Evolutionary conservation across 2,797 vertebrate species (phyloP).

Genomic region (Microchirus variegatus): DNA sequence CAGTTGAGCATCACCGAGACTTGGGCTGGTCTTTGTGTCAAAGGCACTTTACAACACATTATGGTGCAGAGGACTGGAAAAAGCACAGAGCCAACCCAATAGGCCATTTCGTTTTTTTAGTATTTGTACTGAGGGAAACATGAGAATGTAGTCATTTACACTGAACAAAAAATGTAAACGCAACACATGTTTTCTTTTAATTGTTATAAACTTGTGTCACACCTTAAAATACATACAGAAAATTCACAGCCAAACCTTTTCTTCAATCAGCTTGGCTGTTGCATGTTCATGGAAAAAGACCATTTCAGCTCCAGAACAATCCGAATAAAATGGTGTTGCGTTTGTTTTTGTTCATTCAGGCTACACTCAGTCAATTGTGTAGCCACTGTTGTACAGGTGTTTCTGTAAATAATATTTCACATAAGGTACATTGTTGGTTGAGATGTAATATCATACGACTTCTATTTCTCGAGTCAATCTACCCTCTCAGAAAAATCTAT

Average conservation of each 20-base stretch:
- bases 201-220: neutral
- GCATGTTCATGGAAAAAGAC: too few species aligned
- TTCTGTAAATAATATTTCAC: constrained; percentile 73
- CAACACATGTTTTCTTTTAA: neutral
- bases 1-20: constrained; percentile 39
- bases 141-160: constrained; percentile 42
- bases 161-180: constrained; percentile 2
- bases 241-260: too few species aligned
- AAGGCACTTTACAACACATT: constrained; percentile 61
- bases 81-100: constrained; percentile 46
- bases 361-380: constrained; percentile 34
- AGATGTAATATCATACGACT: constrained; percentile 30
- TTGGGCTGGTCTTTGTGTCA: constrained; percentile 51
- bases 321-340: neutral
- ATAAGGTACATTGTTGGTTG: constrained; percentile 34
- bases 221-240: too few species aligned
- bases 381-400: constrained; percentile 63
- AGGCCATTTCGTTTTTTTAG: constrained; percentile 32
- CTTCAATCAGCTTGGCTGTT: too few species aligned
- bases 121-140: constrained; percentile 48
- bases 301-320: too few species aligned
- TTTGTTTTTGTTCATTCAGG: constrained; percentile 12
- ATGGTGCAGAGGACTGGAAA: constrained; percentile 53
- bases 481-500: constrained; percentile 20
- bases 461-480: constrained; percentile 13